Base-by-base conservation (phyloP, 2,888 invertebrate genomes). In the Autographa gamma region DNA sequence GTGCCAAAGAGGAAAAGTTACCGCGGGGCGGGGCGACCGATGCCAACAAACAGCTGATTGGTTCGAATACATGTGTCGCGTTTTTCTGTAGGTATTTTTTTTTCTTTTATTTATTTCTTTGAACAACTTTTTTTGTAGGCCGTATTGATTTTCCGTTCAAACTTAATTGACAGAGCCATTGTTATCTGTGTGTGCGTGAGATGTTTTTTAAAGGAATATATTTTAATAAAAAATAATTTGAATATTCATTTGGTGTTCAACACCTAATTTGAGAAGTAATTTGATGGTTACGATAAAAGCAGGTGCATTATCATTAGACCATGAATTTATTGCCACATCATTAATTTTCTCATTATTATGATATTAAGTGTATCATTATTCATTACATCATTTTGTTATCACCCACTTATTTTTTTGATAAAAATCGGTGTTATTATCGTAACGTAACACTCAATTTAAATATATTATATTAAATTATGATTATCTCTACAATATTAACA, bases 31-130 rank as follows among this genome's bases (percentile, higher is more conserved):
- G 93, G 91, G 93, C 94, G 89, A 86, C 77, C 88, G 86, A 79
- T 76, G 85, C 88, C 88, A 86, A 90, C 93, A 88, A 93, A 91
- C 94, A 93, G 93, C 93, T 93, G 94, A 95, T 95, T 95, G 95
- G 95, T 90, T 91, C 91, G 83, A 85, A 87, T 89, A 91, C 91
- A 90, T 93, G 93, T 92, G 94, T 92, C 91, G 90, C 91, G 89
- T 92, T 94, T 93, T 94, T 93, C 90, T 86, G 93, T 95, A 94
- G 93, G 93, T 93, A 94, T 93, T 92, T 88, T 90, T n/a, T 87
- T 84, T 71, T 83, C 78, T 85, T 90, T 89, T 89, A 71, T 79
- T 76, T 63, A 71, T 79, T 82, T 82, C 74, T 79, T 82, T 71
- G 54, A n/a, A 19, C 68, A 81, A 79, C 77, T 81, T 82, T 82